phyloP scores from a whole-genome alignment of 2,797 vertebrate genomes.

The Ambastaia sidthimunki region DNA sequence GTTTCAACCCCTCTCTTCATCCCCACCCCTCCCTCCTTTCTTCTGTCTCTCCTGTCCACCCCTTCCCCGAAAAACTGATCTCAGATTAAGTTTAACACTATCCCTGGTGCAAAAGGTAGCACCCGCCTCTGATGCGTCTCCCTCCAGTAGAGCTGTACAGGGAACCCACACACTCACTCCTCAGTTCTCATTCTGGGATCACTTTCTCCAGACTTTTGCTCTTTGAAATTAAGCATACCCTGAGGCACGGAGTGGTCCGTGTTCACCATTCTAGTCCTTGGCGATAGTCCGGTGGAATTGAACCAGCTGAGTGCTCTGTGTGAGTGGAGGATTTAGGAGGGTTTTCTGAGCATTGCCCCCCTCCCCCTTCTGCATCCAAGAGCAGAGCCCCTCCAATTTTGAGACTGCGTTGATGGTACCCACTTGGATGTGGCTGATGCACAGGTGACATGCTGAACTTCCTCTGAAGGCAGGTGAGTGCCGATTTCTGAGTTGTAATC shows the following conservation, averaged over 20 bases:
- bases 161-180: constrained; percentile 54
- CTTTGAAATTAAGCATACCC: constrained; percentile 48
- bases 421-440: constrained; percentile 77
- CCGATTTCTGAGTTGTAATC: constrained; percentile 30
- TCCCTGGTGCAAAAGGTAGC: constrained; percentile 74
- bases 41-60: constrained; percentile 55
- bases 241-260: constrained; percentile 51
- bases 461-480: constrained; percentile 78
- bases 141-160: constrained; percentile 57
- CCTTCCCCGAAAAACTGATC: constrained; percentile 70
- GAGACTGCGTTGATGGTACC: constrained; percentile 71
- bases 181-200: constrained; percentile 54
- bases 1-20: constrained; percentile 68
- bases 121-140: constrained; percentile 61
- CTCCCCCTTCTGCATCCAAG: constrained; percentile 60
- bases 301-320: constrained; percentile 54
- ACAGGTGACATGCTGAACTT: constrained; percentile 75
- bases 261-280: constrained; percentile 57
- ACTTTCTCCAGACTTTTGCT: constrained; percentile 51
- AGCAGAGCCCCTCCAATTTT: constrained; percentile 57
- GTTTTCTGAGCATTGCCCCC: constrained; percentile 54
- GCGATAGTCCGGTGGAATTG: constrained; percentile 60
- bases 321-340: constrained; percentile 57
- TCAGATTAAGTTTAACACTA: constrained; percentile 81
- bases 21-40: constrained; percentile 72